Evolutionary conservation across 2,888 invertebrate species (phyloP), one percentile per base, ranked within the genome.

Genomic region (Mimumesa dahlbomi): DNA sequence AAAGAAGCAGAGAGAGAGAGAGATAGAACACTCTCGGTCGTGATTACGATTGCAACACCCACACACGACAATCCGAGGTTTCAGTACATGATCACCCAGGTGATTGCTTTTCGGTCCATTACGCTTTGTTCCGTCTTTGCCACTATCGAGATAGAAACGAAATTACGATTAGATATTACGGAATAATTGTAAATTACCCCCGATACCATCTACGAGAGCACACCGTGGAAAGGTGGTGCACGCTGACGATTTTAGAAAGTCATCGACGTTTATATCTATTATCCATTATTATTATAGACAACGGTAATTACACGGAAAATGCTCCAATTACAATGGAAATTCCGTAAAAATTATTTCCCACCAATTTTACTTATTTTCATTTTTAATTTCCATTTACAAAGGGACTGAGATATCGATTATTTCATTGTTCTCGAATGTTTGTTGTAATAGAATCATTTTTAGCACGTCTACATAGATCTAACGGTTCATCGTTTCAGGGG

Each of bases 141-240:
- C 21, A 21, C 2, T 46, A 31, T 18, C 6, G 13, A 40, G 29
- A 11, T 6, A 11, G 13, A 19, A 16, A n/a, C n/a, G 6, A 52
- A 63, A 69, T 58, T 36, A 25, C 29, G 43, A 19, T n/a, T n/a
- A n/a, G 16, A n/a, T 34, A 36, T 54, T 58, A 25, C 16, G 43
- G 13, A 69, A 58, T 53, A 63, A 63, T 63, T 63, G 50, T 52
- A 34, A 66, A 61, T 34, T 40, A 45, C 34, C 38, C n/a, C 6
- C 18, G 29, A 61, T 57, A 62, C 58, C 19, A 18, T 29, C 52
- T 31, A 36, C 31, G 29, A 42, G 40, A 53, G 22, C 19, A 13
- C 2, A 36, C 6, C n/a, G 18, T 3, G 16, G 22, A 40, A 16
- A 21, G n/a, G 7, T 9, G 19, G 16, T 11, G 21, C 36, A 42